A percentile compares a stretch with the other conserved stretches of the same genome.
Conservation (phyloP, 2,888 invertebrate genomes). For the Plutella xylostella region DNA sequence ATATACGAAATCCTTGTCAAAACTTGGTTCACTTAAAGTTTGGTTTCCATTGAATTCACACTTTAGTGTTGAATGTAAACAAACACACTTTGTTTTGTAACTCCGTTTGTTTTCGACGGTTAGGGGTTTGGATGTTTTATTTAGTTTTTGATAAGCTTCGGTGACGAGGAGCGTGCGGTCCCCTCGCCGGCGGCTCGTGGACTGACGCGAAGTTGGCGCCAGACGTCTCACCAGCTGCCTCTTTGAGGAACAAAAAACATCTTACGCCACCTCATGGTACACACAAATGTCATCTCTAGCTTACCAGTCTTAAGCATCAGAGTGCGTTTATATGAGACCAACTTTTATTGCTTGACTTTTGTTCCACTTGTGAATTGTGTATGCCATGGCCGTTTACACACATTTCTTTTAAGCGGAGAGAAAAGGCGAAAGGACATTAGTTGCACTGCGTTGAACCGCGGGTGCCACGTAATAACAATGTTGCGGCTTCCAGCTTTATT, state of each 20-base stretch:
- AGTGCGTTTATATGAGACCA: slow-evolving; percentile 13
- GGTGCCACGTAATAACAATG: neutral
- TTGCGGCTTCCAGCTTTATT: neutral
- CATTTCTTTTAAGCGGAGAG: slow-evolving; percentile 55
- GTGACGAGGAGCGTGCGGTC: slow-evolving; percentile 24
- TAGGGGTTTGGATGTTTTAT: neutral
- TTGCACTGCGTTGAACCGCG: slow-evolving; percentile 19
- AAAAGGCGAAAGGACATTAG: slow-evolving; percentile 58
- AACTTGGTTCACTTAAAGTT: slow-evolving; percentile 21
- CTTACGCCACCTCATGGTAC: neutral
- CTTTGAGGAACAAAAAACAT: neutral
- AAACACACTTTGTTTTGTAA: neutral
- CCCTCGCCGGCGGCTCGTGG: slow-evolving; percentile 26
- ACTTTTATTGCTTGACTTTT: slow-evolving; percentile 25
- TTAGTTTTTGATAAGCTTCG: neutral
- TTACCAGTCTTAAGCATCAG: neutral
- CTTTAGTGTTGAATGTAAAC: neutral
- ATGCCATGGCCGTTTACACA: slow-evolving; percentile 48
- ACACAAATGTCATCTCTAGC: slow-evolving; percentile 14
- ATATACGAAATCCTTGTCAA: slow-evolving; percentile 28
- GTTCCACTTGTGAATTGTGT: slow-evolving; percentile 44
- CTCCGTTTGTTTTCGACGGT: neutral
- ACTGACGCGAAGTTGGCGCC: slow-evolving; percentile 38
- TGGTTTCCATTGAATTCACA: neutral
- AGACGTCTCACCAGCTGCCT: neutral